Evolutionary conservation across 2,888 invertebrate species (phyloP).

Genomic region (Troides helena): DNA sequence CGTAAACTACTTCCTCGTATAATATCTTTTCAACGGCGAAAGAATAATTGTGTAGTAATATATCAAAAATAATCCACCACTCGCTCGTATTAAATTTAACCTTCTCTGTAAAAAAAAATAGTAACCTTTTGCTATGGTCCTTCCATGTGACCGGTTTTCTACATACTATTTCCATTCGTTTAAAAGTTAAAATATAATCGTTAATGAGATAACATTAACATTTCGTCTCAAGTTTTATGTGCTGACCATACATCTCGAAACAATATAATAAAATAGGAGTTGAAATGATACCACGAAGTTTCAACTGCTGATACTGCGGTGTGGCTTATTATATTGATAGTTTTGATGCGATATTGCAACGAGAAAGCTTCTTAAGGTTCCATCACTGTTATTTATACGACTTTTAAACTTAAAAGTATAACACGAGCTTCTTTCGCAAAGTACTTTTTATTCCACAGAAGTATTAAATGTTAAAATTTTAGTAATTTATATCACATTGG

Average conservation of each 20-base stretch:
- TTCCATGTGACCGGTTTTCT: no score
- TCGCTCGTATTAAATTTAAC: background rate
- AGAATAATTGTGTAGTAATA: background rate
- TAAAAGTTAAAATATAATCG: background rate
- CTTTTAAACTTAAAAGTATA: background rate
- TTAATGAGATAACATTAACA: background rate
- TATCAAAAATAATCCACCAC: background rate
- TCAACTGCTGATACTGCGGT: conserved; percentile 44
- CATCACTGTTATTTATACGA: conserved; percentile 20
- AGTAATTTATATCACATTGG: background rate
- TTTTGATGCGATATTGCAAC: conserved; percentile 53
- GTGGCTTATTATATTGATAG: conserved; percentile 67
- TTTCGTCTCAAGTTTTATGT: conserved; percentile 32
- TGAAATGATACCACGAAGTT: conserved; percentile 64
- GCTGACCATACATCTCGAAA: conserved; percentile 57
- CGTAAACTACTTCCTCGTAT: background rate
- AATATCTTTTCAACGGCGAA: background rate
- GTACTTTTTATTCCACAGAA: background rate
- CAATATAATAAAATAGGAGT: conserved; percentile 63
- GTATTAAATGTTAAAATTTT: background rate
- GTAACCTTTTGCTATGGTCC: background rate
- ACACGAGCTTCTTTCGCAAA: background rate
- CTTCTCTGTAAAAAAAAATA: background rate
- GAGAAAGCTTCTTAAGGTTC: conserved; percentile 61
- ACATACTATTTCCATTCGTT: background rate